These are phyloP conservation scores for Penaeus vannamei DNA, from an alignment of 1,140 invertebrate species.

Conservation along the genomic window DNA sequence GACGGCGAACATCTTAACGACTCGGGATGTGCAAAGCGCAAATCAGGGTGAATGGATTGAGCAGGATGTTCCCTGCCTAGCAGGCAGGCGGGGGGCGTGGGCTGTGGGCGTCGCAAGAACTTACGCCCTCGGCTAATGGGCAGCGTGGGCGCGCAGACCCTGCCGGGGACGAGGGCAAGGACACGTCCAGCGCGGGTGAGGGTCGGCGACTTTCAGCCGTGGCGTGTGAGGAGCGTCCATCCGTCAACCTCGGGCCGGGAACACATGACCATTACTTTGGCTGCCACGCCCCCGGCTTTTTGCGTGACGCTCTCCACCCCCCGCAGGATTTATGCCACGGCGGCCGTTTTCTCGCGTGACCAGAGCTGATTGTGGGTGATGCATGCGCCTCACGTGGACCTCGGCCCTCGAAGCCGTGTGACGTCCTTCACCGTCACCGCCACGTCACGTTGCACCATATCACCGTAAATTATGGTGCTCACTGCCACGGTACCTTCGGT, in stretches of 20 bases:
- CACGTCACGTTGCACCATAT: background rate
- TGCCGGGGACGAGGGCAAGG: conserved; percentile 19
- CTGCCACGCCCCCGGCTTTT: conserved; percentile 61
- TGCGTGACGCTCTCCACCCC: conserved; percentile 60
- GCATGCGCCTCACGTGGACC: conserved; percentile 53
- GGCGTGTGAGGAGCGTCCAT: conserved; percentile 61
- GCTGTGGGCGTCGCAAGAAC: too few species aligned
- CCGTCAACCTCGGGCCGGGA: conserved; percentile 60
- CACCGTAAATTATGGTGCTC: background rate
- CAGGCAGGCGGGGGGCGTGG: too few species aligned
- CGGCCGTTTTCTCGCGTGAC: conserved; percentile 60
- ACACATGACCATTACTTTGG: conserved; percentile 62
- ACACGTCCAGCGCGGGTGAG: conserved; percentile 43
- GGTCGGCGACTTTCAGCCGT: conserved; percentile 48
- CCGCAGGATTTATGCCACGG: conserved; percentile 58
- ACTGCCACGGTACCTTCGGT: too few species aligned
- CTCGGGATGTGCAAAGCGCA: too few species aligned
- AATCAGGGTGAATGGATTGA: too few species aligned
- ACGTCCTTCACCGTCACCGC: conserved; percentile 28
- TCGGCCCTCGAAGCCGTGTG: conserved; percentile 28
- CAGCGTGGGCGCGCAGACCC: background rate
- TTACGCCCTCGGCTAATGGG: too few species aligned
- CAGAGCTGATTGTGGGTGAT: conserved; percentile 59
- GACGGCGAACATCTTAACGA: too few species aligned
- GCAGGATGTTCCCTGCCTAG: too few species aligned